Evolutionary conservation across 2,113 vertebrate genomes (phyloP).

Genomic region (Muntiacus muntjak): DNA sequence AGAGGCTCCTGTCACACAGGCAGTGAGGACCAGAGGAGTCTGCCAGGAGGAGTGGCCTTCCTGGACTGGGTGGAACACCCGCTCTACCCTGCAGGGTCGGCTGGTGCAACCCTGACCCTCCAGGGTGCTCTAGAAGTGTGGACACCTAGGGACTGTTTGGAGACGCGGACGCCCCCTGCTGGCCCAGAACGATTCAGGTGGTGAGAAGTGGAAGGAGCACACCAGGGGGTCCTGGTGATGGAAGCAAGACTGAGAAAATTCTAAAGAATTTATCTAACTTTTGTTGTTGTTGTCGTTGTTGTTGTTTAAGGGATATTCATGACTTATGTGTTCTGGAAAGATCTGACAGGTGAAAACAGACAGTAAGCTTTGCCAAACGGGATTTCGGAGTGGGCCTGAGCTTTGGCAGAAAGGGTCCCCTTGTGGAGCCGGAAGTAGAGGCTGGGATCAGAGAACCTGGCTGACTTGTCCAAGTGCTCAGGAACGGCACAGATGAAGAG

Average conservation of each 20-base stretch:
- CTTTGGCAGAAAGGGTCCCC: background rate
- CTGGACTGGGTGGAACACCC: background rate
- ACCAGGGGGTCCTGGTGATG: background rate
- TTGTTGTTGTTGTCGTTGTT: background rate
- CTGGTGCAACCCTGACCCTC: background rate
- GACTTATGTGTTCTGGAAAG: background rate
- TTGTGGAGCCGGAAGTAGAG: background rate
- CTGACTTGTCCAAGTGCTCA: background rate
- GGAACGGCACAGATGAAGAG: background rate
- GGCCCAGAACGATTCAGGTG: background rate
- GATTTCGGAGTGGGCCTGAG: background rate
- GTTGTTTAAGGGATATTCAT: background rate
- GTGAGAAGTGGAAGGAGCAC: background rate
- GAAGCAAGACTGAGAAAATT: background rate
- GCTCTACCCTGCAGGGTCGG: background rate
- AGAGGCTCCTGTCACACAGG: background rate
- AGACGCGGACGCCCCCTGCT: slow-evolving; percentile 37
- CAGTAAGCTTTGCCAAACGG: background rate
- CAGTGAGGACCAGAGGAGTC: background rate
- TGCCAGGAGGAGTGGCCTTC: background rate
- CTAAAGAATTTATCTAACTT: background rate
- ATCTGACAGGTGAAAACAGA: background rate
- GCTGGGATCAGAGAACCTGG: background rate
- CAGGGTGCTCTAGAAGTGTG: background rate
- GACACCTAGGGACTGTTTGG: background rate